These are phyloP conservation scores for Sceloporus tristichus DNA, from an alignment of 2,113 vertebrate species.

Conservation along the genomic window DNA sequence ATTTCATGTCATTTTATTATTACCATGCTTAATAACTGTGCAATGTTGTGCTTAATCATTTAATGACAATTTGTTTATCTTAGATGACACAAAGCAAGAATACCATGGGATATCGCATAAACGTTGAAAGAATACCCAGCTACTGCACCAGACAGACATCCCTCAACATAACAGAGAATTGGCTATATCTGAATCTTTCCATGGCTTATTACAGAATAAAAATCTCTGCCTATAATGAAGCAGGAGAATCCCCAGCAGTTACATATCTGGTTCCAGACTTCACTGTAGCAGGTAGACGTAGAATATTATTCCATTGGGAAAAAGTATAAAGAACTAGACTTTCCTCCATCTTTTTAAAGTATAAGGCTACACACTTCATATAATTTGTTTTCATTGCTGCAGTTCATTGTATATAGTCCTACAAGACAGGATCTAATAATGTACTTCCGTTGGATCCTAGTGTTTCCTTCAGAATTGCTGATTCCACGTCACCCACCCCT, in stretches of 20 bases:
- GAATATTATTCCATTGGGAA: background rate
- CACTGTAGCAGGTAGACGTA: conserved; percentile 42
- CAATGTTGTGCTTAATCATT: background rate
- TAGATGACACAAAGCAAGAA: conserved; percentile 56
- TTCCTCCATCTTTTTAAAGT: background rate
- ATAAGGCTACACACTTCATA: background rate
- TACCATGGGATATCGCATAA: conserved; percentile 48
- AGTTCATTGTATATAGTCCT: too few species aligned
- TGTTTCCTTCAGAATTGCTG: too few species aligned
- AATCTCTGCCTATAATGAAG: conserved; percentile 68
- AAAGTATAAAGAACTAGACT: background rate
- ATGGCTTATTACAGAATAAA: conserved; percentile 57
- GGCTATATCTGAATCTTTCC: conserved; percentile 63
- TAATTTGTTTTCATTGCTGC: background rate
- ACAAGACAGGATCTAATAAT: too few species aligned
- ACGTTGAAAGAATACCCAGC: conserved; percentile 66
- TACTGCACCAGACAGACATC: conserved; percentile 33
- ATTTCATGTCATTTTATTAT: background rate
- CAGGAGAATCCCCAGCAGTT: conserved; percentile 64
- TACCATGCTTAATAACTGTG: background rate
- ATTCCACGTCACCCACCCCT: too few species aligned
- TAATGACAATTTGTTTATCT: conserved; percentile 13
- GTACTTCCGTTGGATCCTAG: too few species aligned
- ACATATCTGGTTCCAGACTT: conserved; percentile 51
- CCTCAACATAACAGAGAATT: conserved; percentile 36